Evolutionary conservation across 2,797 vertebrate genomes (phyloP), one percentile per base, ranked within the genome.

Genomic region (Poecilia picta): DNA sequence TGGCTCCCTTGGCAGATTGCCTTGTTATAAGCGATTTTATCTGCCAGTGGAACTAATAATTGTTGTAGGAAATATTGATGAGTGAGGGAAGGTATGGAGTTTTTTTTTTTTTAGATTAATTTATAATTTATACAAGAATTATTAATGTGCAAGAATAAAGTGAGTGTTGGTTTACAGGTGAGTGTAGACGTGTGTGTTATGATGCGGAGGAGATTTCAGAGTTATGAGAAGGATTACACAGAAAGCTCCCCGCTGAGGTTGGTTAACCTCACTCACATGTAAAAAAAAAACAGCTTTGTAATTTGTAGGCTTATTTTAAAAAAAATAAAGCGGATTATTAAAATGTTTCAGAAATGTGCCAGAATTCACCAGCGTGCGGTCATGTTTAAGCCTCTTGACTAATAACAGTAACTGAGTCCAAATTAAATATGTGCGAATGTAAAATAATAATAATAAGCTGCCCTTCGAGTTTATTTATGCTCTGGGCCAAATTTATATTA

Each of bases 261-360:
- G 0, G 23, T 25, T 43, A 53, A 73, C 20, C 2, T 64, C 46
- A 18, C 73, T 33, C 41, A 41, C 47, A 41, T 79, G n/a, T 43
- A 45, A 43, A 75, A 31, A 55, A 75, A 80, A 33, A 31, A 55
- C 45, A 20, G 6, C 49, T 45, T 76, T 77, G 18, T 78, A 23
- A 76, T 39, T 51, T 77, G 1, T 18, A 23, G 31, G 16, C 16
- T 68, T 45, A 79, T 55, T 81, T 3, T 49, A 36, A 45, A 45
- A 7, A 77, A 74, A 59, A 33, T 70, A 74, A 78, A 80, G 28
- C 15, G 25, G 71, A 82, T 80, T 72, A 71, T 33, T 28, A 51
- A 23, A 55, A 59, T 57, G 51, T 36, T 45, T 64, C 6, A 62
- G n/a, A 55, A 74, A 74, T 10, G 28, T 74, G 16, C 33, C 53